Percentiles rank a stretch among this genome's conserved stretches.
Evolutionary conservation across 2,888 invertebrate genomes (phyloP).

Genomic region (Odontocerum albicorne): DNA sequence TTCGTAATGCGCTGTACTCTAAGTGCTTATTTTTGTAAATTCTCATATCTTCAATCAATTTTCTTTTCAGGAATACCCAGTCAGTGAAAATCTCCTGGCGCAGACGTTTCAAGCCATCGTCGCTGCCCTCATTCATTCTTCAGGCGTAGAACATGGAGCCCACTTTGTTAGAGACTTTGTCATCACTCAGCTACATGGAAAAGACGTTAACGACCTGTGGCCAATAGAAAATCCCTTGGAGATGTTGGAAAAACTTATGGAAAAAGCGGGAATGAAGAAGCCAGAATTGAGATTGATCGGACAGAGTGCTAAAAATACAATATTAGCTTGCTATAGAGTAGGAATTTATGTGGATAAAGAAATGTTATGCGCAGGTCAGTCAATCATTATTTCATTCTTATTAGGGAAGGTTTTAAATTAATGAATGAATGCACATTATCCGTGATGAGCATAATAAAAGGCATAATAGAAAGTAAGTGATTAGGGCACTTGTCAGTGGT

Average conservation of each 20-base stretch:
- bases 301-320: constrained; percentile 75
- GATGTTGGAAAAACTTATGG: constrained; percentile 65
- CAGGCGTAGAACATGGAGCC: constrained; percentile 66
- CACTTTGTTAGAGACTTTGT: constrained; percentile 86
- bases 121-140: constrained; percentile 70
- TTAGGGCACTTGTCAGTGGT: too few species aligned
- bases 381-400: too few species aligned
- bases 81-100: constrained; percentile 63
- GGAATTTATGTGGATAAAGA: constrained; percentile 84
- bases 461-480: too few species aligned
- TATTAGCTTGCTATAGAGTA: constrained; percentile 83
- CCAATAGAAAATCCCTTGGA: constrained; percentile 75
- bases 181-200: constrained; percentile 79
- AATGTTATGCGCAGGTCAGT: constrained; percentile 84
- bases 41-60: background rate
- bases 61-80: constrained; percentile 69
- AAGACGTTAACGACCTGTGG: constrained; percentile 86
- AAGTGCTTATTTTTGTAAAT: constrained; percentile 1
- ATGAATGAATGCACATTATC: too few species aligned
- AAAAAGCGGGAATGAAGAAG: constrained; percentile 57
- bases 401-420: too few species aligned
- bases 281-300: constrained; percentile 83
- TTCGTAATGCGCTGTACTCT: too few species aligned
- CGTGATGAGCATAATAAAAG: too few species aligned
- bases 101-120: constrained; percentile 80